Conservation (phyloP, 1,140 invertebrate species). For the Matsumurasca onukii region DNA sequence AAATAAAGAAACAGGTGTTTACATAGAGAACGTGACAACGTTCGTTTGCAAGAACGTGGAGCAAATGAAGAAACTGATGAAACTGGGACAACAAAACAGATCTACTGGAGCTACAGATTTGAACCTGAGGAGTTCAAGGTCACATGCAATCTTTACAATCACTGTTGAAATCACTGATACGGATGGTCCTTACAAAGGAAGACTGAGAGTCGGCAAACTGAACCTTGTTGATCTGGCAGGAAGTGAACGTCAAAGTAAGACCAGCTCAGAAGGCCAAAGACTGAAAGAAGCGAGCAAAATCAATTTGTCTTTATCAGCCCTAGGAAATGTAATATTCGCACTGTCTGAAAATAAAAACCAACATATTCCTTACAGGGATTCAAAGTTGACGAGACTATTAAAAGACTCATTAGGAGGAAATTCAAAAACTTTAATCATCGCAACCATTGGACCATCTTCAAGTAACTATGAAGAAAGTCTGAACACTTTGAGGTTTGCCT, state of each 20-base stretch:
- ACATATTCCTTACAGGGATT: constrained; percentile 92
- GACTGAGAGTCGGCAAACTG: constrained; percentile 70
- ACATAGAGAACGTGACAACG: constrained; percentile 89
- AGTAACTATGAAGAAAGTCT: constrained; percentile 96
- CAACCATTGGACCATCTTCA: constrained; percentile 92
- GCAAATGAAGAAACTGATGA: constrained; percentile 89
- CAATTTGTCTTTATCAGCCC: constrained; percentile 88
- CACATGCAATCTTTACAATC: constrained; percentile 99
- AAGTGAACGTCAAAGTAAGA: constrained; percentile 91
- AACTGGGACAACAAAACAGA: constrained; percentile 83
- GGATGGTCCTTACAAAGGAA: constrained; percentile 42
- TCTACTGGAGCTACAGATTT: constrained; percentile 93
- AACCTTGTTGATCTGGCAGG: constrained; percentile 78
- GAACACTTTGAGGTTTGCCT: constrained; percentile 89
- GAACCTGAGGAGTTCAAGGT: constrained; percentile 98
- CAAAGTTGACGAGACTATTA: constrained; percentile 87
- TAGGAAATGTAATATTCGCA: constrained; percentile 95
- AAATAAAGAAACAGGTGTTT: constrained; percentile 87
- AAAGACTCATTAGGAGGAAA: constrained; percentile 91
- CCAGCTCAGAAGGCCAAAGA: constrained; percentile 84
- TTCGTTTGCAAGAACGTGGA: constrained; percentile 86
- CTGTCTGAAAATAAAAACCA: constrained; percentile 81
- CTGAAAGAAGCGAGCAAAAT: constrained; percentile 95
- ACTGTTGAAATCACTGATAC: constrained; percentile 65
- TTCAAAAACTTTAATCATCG: constrained; percentile 96